phyloP scores from a whole-genome alignment of 2,888 invertebrate genomes.

The Tiliacea aurago region DNA sequence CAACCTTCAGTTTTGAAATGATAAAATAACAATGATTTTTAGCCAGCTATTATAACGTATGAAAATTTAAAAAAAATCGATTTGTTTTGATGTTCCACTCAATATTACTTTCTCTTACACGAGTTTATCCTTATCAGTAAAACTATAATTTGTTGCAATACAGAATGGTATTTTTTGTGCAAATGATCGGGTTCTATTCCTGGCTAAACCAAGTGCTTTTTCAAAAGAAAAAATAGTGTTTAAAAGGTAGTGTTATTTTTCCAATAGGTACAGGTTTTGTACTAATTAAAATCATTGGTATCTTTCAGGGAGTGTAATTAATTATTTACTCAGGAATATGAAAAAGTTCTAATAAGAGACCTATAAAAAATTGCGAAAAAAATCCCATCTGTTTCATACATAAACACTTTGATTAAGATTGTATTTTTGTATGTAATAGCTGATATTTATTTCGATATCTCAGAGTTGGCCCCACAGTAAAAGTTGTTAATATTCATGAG shows the following conservation, averaged over 20 bases:
- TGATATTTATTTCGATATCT: neutral
- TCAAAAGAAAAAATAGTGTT: neutral
- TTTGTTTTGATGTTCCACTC: neutral
- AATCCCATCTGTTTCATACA: neutral
- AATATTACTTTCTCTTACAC: neutral
- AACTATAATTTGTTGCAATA: neutral
- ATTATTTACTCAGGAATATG: constrained; percentile 1
- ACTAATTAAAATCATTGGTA: neutral
- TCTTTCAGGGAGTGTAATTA: neutral
- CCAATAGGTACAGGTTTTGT: neutral
- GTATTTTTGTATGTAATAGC: neutral
- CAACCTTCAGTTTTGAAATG: neutral
- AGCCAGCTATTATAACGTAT: neutral
- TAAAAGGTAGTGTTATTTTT: neutral
- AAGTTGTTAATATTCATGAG: constrained; percentile 6
- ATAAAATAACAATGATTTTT: neutral
- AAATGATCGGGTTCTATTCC: neutral
- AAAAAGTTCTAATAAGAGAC: neutral
- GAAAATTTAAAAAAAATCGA: neutral
- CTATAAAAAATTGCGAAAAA: neutral
- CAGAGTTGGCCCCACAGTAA: neutral
- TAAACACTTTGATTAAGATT: neutral
- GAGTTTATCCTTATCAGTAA: neutral
- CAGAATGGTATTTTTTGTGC: neutral
- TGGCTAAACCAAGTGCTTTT: neutral